Evolutionary conservation across 2,888 invertebrate species (phyloP).

Genomic region (Mythimna albipuncta): DNA sequence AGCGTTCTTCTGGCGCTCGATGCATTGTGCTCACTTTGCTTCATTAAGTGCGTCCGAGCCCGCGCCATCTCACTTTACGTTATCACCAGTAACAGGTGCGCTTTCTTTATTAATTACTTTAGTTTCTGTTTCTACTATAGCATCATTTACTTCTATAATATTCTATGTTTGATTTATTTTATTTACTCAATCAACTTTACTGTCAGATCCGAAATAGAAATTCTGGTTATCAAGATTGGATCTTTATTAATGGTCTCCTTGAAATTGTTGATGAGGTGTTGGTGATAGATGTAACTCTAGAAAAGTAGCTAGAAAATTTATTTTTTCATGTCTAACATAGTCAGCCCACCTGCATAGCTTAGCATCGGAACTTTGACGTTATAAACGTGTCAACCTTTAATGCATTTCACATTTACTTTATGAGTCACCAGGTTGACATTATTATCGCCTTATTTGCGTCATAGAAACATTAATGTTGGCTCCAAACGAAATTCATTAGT

Average conservation of each 20-base stretch:
- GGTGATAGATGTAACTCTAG: not conserved
- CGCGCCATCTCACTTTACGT: slow-evolving; percentile 67
- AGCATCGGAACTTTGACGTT: slow-evolving; percentile 13
- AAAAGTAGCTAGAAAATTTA: not conserved
- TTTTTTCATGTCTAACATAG: slow-evolving; percentile 1
- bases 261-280: not conserved
- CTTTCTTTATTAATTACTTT: slow-evolving; percentile 51
- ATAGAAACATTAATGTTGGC: slow-evolving; percentile 75
- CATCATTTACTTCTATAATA: slow-evolving; percentile 2
- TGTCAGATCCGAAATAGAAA: not conserved
- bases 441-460: slow-evolving; percentile 72
- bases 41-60: slow-evolving; percentile 67
- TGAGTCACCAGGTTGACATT: slow-evolving; percentile 52
- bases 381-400: slow-evolving; percentile 37
- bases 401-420: slow-evolving; percentile 25
- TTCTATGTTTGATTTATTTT: not conserved
- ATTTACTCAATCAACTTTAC: not conserved
- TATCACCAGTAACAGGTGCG: slow-evolving; percentile 69
- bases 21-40: slow-evolving; percentile 67
- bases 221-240: not conserved
- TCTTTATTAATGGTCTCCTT: not conserved
- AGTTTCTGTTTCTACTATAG: slow-evolving; percentile 3
- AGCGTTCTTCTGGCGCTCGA: slow-evolving; percentile 69
- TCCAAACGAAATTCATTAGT: slow-evolving; percentile 70
- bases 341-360: slow-evolving; percentile 18